These are phyloP conservation scores for Thomomys bottae DNA, from an alignment of 2,113 vertebrate species.

Conservation along the genomic window DNA sequence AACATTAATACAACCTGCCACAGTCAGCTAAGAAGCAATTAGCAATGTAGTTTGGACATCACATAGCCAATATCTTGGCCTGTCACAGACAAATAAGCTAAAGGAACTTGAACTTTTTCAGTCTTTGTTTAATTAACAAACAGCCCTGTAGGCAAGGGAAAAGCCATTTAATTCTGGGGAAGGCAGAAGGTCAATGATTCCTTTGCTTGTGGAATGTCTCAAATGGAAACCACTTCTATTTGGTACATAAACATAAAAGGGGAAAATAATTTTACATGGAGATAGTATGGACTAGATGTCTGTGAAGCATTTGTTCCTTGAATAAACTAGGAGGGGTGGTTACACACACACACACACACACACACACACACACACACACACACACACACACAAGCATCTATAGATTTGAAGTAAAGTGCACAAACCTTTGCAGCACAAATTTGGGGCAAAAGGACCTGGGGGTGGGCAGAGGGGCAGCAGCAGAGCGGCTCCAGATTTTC, in stretches of 20 bases:
- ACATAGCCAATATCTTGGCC: neutral
- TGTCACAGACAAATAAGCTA: neutral
- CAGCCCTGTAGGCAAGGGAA: neutral
- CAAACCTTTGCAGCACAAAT: neutral
- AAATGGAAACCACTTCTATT: neutral
- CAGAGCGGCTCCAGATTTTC: neutral
- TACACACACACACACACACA: too few species aligned
- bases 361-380: too few species aligned
- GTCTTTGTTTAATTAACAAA: slow-evolving; percentile 1
- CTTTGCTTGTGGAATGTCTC: neutral
- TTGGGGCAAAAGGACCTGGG: neutral
- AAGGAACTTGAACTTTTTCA: neutral
- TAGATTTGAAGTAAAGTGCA: neutral
- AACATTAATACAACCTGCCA: neutral
- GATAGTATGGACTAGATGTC: neutral
- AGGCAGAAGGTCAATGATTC: neutral
- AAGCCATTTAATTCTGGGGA: neutral
- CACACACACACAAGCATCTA: neutral
- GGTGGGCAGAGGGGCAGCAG: too few species aligned
- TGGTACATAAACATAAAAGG: neutral
- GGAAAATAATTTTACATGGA: neutral
- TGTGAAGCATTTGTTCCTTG: neutral
- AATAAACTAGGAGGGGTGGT: neutral
- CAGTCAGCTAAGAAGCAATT: slow-evolving; percentile 4
- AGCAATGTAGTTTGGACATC: neutral